These are phyloP conservation scores for Tragelaphus scriptus DNA, from an alignment of 2,113 vertebrate species.

Conservation along the genomic window DNA sequence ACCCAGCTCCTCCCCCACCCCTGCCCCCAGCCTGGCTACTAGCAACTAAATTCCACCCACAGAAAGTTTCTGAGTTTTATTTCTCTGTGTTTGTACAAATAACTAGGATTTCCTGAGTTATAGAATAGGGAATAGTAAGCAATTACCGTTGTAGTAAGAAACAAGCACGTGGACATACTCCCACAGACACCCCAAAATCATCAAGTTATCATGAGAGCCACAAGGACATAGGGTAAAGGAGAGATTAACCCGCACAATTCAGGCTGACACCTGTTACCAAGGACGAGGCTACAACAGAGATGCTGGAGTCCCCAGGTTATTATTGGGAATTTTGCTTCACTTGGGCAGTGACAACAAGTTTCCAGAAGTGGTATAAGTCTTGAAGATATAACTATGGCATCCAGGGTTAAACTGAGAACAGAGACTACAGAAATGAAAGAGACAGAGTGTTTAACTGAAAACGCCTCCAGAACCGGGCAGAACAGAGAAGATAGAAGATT, in stretches of 20 bases:
- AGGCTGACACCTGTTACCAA: neutral
- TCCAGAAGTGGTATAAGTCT: neutral
- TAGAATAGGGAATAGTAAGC: neutral
- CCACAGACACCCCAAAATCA: neutral
- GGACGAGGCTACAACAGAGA: neutral
- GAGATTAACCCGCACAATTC: neutral
- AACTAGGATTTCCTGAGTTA: neutral
- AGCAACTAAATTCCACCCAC: neutral
- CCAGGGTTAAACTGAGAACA: neutral
- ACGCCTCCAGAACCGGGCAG: neutral
- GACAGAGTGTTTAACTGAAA: neutral
- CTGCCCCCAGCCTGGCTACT: neutral
- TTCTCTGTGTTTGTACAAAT: neutral
- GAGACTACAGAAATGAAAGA: neutral
- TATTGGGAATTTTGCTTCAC: neutral
- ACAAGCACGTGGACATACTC: neutral
- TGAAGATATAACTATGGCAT: neutral
- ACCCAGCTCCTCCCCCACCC: neutral
- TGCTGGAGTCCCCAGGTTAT: neutral
- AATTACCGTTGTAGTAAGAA: neutral
- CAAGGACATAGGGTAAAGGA: neutral
- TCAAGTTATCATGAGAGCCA: neutral
- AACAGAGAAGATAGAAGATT: slow-evolving; percentile 54
- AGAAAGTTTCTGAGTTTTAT: neutral
- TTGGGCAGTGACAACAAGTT: neutral